Percentiles rank a stretch among this genome's conserved stretches.
Evolutionary conservation across 2,113 vertebrate species (phyloP).

Genomic region (Cettia cetti): DNA sequence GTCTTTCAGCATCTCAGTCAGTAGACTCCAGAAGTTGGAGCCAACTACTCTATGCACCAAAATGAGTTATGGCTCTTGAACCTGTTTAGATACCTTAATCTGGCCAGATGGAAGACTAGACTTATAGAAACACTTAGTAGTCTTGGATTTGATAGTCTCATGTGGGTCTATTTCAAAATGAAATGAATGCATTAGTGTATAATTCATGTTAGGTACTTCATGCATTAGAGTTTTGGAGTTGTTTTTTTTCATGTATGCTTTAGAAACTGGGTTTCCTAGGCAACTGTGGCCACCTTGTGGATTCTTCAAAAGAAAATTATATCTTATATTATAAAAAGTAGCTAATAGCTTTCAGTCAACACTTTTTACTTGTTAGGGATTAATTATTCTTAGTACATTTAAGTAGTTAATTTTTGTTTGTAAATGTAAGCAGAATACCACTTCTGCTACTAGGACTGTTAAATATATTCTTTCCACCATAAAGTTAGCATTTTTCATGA

Average conservation of each 20-base stretch:
- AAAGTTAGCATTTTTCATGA: background rate
- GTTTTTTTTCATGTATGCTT: background rate
- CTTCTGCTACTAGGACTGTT: background rate
- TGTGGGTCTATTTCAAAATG: background rate
- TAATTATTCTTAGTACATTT: background rate
- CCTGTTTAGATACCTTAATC: background rate
- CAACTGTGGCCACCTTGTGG: constrained; percentile 42
- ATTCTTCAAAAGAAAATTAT: background rate
- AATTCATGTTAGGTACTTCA: background rate
- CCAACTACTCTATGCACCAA: background rate
- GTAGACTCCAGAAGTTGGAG: background rate
- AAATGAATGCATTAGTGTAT: background rate
- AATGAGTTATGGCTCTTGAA: background rate
- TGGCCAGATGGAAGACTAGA: background rate
- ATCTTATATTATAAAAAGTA: background rate
- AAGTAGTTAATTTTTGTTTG: background rate
- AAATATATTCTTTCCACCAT: background rate
- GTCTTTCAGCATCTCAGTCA: background rate
- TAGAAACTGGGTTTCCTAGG: background rate
- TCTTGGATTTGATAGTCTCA: background rate
- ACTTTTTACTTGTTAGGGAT: background rate
- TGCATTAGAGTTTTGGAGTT: background rate
- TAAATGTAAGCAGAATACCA: background rate
- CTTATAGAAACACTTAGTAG: background rate
- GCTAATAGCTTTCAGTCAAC: background rate